A percentile compares a stretch with the other conserved stretches of the same genome.
Conservation (phyloP, 2,113 vertebrate species). For the Aphyosemion australe region DNA sequence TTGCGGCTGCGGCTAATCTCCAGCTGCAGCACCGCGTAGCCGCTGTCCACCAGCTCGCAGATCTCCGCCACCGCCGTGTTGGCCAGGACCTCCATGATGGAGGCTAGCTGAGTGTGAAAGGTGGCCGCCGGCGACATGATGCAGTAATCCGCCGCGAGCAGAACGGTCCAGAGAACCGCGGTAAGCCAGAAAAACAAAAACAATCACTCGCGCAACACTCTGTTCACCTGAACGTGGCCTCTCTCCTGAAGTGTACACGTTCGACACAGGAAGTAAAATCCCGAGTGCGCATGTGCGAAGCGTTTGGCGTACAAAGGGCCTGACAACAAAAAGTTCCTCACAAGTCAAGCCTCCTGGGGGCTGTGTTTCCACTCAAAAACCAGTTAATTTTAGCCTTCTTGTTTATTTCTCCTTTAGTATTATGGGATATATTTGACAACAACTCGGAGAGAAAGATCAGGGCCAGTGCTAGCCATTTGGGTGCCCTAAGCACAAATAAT, state of each 20-base stretch:
- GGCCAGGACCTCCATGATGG: conserved; percentile 73
- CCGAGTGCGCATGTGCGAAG: background rate
- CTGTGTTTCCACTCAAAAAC: no score
- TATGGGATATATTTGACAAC: no score
- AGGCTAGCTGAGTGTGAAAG: conserved; percentile 66
- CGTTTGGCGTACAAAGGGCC: no score
- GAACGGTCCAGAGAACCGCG: background rate
- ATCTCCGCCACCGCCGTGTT: conserved; percentile 74
- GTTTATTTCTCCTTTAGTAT: no score
- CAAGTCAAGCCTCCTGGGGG: no score
- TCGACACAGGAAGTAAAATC: background rate
- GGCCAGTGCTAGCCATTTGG: no score
- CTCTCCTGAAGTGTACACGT: background rate
- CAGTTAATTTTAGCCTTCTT: no score
- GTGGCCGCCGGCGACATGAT: conserved; percentile 65
- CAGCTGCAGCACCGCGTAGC: conserved; percentile 63
- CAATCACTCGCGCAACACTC: background rate
- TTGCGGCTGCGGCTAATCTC: conserved; percentile 65
- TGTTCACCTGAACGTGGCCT: background rate
- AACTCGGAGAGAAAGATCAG: no score
- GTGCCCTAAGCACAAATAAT: no score
- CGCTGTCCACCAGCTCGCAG: conserved; percentile 68
- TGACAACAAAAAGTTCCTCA: no score
- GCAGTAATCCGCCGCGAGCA: no score
- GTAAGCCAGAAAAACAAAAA: background rate